Evolutionary conservation across 92 coral and sea anemone genomes (phyloP).

Genomic region (Epizoanthus stellaris): DNA sequence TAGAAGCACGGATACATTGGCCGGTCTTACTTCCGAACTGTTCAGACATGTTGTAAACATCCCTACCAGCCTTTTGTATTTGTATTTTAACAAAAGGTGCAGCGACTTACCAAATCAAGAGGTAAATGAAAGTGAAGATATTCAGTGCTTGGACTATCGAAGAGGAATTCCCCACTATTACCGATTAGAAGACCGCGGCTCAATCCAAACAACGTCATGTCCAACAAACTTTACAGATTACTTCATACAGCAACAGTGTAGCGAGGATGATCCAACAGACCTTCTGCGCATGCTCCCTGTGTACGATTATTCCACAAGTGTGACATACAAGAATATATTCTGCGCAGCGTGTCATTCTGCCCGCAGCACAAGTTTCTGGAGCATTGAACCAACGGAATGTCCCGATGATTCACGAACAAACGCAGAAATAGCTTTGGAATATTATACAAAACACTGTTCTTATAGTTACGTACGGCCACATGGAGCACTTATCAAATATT

Average conservation of each 20-base stretch:
- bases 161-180: not conserved
- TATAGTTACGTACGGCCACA: not conserved
- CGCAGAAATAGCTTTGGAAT: not conserved
- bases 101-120: too few species aligned
- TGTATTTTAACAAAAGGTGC: not conserved
- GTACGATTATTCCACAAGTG: not conserved
- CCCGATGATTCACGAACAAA: not conserved
- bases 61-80: not conserved
- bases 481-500: not conserved
- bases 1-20: too few species aligned
- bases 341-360: slow-evolving; percentile 6
- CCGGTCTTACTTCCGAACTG: too few species aligned
- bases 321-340: not conserved
- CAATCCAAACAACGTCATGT: not conserved
- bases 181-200: not conserved
- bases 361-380: not conserved
- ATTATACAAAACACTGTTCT: not conserved
- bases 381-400: not conserved
- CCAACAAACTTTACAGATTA: not conserved
- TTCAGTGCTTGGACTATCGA: not conserved
- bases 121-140: not conserved
- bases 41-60: too few species aligned
- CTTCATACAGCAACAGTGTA: not conserved
- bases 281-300: not conserved
- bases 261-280: not conserved